phyloP scores from a whole-genome alignment of 2,113 vertebrate genomes.

The Cyphomyrus plagiostoma region DNA sequence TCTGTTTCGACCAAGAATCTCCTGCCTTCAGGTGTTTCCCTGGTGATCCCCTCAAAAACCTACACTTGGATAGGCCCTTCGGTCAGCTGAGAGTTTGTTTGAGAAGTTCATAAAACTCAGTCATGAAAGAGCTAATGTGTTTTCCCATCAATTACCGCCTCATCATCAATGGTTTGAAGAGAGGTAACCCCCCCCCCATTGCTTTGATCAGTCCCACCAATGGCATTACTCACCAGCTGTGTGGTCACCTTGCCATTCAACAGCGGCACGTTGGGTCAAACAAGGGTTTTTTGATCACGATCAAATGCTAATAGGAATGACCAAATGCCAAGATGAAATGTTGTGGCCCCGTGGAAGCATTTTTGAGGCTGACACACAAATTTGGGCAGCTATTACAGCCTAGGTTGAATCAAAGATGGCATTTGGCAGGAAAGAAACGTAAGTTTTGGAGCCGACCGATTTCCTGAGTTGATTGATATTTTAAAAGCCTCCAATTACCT shows the following conservation, averaged over 20 bases:
- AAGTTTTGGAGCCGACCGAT: not conserved
- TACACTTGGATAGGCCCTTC: not conserved
- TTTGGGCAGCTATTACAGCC: not conserved
- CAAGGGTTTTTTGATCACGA: not conserved
- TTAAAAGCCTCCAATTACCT: conserved; percentile 17
- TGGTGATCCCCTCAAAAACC: not conserved
- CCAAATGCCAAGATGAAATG: not conserved
- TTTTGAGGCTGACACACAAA: not conserved
- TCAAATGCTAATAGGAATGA: not conserved
- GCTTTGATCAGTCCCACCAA: not conserved
- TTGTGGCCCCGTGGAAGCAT: not conserved
- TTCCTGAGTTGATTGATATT: conserved; percentile 7
- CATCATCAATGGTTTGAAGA: conserved; percentile 12
- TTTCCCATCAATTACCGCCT: not conserved
- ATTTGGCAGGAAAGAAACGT: not conserved
- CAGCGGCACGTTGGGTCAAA: not conserved
- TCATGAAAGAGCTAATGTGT: conserved; percentile 21
- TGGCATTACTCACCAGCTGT: not conserved
- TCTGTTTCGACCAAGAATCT: not conserved
- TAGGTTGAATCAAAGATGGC: not conserved
- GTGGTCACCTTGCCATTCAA: not conserved
- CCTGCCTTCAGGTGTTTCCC: not conserved
- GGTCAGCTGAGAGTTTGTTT: not conserved
- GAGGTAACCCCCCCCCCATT: not conserved
- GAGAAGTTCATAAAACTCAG: not conserved